A percentile compares a stretch with the other conserved stretches of the same genome.
Evolutionary conservation across 2,797 vertebrate species (phyloP).

Genomic region (Melanotaenia trifasciata): DNA sequence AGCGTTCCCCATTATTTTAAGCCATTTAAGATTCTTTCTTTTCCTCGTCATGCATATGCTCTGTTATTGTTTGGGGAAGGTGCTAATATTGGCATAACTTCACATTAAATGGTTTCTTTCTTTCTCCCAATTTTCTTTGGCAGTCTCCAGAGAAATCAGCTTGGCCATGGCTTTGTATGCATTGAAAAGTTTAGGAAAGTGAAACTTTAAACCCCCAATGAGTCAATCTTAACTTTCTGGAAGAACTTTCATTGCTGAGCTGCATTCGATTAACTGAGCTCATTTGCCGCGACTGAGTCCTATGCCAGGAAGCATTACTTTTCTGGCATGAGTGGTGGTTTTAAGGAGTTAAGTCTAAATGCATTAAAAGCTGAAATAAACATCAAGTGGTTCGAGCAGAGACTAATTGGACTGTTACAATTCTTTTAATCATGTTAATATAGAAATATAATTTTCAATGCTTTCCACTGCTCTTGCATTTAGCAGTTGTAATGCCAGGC

Average conservation of each 20-base stretch:
- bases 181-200: conserved; percentile 36
- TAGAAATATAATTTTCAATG: background rate
- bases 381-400: conserved; percentile 32
- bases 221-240: conserved; percentile 36
- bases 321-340: conserved; percentile 31
- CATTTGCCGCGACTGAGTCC: conserved; percentile 40
- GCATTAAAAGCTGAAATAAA: conserved; percentile 45
- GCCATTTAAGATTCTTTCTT: background rate
- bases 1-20: conserved; percentile 2
- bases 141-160: conserved; percentile 41
- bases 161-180: conserved; percentile 36
- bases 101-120: conserved; percentile 22
- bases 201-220: conserved; percentile 42
- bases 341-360: conserved; percentile 29
- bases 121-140: conserved; percentile 19
- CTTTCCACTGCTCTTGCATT: conserved; percentile 26
- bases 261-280: conserved; percentile 43
- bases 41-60: background rate
- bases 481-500: conserved; percentile 36
- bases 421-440: conserved; percentile 13
- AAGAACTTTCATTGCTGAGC: conserved; percentile 23
- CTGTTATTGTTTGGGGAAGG: conserved; percentile 19
- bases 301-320: conserved; percentile 44
- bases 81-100: conserved; percentile 21
- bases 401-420: conserved; percentile 16